These are phyloP conservation scores for Psylliodes chrysocephalus DNA, from an alignment of 2,888 invertebrate species.

Conservation along the genomic window DNA sequence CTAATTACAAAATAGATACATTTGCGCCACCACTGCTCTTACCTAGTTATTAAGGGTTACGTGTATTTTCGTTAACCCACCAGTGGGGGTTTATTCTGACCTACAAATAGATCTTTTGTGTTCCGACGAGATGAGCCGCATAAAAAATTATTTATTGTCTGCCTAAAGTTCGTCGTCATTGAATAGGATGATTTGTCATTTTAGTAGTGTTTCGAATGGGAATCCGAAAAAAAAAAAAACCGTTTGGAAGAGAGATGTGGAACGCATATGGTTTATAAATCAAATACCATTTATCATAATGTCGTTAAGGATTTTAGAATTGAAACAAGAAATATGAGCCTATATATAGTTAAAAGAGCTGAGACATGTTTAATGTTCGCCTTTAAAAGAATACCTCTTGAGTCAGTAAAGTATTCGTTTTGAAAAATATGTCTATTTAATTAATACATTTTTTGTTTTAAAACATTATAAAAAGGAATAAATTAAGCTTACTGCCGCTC, in stretches of 20 bases:
- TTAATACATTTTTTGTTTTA: no score
- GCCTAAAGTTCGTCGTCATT: slow-evolving; percentile 17
- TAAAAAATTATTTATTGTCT: slow-evolving; percentile 24
- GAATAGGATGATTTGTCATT: slow-evolving; percentile 23
- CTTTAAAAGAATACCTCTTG: no score
- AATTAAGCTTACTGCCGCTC: no score
- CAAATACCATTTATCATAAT: slow-evolving; percentile 15
- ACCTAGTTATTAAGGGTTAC: slow-evolving; percentile 1
- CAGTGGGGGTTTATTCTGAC: slow-evolving; percentile 12
- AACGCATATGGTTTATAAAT: slow-evolving; percentile 24
- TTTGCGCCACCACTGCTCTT: neutral
- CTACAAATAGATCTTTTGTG: slow-evolving; percentile 27
- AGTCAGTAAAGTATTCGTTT: no score
- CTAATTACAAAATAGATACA: no score
- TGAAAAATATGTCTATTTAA: no score
- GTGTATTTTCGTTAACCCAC: slow-evolving; percentile 10
- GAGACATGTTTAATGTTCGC: no score
- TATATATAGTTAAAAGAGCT: neutral
- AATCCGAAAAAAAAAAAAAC: neutral
- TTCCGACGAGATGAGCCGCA: slow-evolving; percentile 12
- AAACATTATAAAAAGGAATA: no score
- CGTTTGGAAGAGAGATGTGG: slow-evolving; percentile 11
- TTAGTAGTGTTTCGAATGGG: slow-evolving; percentile 16
- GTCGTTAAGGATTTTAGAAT: neutral
- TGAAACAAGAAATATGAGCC: neutral